Base-by-base conservation (phyloP, 2,888 invertebrate genomes). In the Spatulosminthurus flaviceps region DNA sequence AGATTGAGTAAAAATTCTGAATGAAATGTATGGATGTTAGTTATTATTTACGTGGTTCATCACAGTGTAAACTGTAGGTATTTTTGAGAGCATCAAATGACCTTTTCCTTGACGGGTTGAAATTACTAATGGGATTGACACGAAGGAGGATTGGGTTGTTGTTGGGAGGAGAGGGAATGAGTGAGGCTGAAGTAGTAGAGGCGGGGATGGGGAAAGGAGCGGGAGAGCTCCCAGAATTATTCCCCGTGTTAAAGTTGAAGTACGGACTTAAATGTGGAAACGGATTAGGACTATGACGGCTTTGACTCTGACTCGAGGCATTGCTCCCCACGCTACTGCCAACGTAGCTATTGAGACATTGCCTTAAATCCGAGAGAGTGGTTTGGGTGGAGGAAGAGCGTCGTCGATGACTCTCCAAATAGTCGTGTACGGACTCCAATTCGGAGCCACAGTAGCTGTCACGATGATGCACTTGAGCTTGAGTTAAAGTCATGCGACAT, bases 361-460 rank as follows among this genome's bases (percentile, higher is more conserved):
- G 82, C n/a, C 83, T 77, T 51, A 85, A 60, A 64, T 85, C 84
- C 7, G 83, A 83, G n/a, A 83, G 72, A 7, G 84, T 84, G 19
- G 85, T 85, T 66, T 85, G 85, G 0, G 85, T 85, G 28, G 83
- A 83, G 24, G 83, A 83, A 11, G 83, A 83, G 1, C 84, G 76
- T 19, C 85, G 66, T 60, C 82, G 69, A 19, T 73, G 73, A 26
- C 77, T 77, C 72, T 85, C 85, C 82, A 84, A 75, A 75, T 85
- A 85, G 70, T 85, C 85, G 60, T 82, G 82, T 22, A 84, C 76
- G 16, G 80, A 82, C 78, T 85, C 85, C 21, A 84, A 26, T 34
- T 84, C 84, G 9, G 84, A 84, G 24, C 83, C 82, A 61, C 82
- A 82, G 74, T 80, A 84, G 69, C 83, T 83, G 76, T 83, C 85